Evolutionary conservation across 2,113 vertebrate genomes (phyloP), one percentile per base, ranked within the genome.

Genomic region (Oreotrochilus melanogaster): DNA sequence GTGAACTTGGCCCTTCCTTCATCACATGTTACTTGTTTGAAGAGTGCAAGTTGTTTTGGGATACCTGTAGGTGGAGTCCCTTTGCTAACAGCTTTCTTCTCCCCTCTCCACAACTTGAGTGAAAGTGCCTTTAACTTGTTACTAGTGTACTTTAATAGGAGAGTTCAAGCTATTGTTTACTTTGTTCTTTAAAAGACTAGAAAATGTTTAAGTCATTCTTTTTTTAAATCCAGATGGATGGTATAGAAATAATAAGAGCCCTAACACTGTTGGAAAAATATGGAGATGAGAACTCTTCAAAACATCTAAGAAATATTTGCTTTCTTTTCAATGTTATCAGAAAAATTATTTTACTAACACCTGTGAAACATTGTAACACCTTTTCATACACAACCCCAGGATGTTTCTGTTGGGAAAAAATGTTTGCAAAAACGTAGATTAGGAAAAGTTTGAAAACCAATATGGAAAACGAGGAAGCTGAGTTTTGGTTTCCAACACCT

Each of bases 401-500:
- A 28, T 81, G 28, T 50, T 92, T 86, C 82, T 87, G 33, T 78
- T 54, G 33, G 22, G n/a, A 58, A 65, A 69, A 69, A 61, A 35
- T 62, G 88, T 65, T 92, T 79, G 42, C 62, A 84, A 60, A 69
- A 78, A 39, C 69, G 37, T 13, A 86, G 57, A 80, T 69, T 60
- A 84, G 69, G 78, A 88, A 73, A 64, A 75, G 48, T 62, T 89
- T 91, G 48, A 79, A 93, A 96, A 96, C 22, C 71, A 73, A 23
- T 47, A 47, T 17, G 60, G 53, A 64, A 76, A 86, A 81, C 43
- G 39, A 86, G n/a, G 81, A 62, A 73, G 48, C 69, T 64, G 78
- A 81, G 62, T 61, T 90, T 79, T 89, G 81, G 78, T 48, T 81
- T 76, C 45, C 19, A 57, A 27, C 18, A 42, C 42, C 67, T 18